Evolutionary conservation across 2,888 invertebrate genomes (phyloP), one percentile per base, ranked within the genome.

Genomic region (Tenthredo livida): DNA sequence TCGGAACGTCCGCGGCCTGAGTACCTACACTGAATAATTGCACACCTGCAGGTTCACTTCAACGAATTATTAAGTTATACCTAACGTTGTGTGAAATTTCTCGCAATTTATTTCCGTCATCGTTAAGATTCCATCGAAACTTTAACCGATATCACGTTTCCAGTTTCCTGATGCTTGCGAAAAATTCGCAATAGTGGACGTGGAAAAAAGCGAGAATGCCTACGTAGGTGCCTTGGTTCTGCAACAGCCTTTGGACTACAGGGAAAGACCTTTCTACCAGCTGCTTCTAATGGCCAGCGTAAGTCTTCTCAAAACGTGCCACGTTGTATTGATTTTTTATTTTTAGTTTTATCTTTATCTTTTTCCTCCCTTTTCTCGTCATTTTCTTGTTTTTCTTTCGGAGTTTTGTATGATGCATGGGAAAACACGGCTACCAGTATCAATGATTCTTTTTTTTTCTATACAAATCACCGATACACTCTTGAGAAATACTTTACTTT

Each of bases 221-320:
- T 96, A 96, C 90, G 94, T 94, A n/a, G 98, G 97, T 0, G 96
- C 96, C 1, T 94, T 98, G 85, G 95, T 97, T 83, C 94, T 98
- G 84, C 95, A 94, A 88, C 95, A 95, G 88, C 95, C 95, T 17
- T 94, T 98, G 86, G 96, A 97, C 93, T 98, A 97, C 92, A 96
- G 96, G 88, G 95, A 96, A 86, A 95, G 96, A 87, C 96, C 96
- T 91, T 96, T 96, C 90, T 97, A 97, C 91, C 96, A 97, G 91
- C 96, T 98, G 87, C 94, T 96, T 86, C 94, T 98, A 25, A 95
- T 95, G 89, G 97, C 97, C 61, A 96, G 96, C 86, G 97, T 97
- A 93, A 95, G 96, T 94, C 61, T 37, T 61, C 43, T 40, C 40
- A 73, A 25, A 85, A 54, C 29, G 21, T 33, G 12, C 37, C 84